Conservation (phyloP, 1,140 invertebrate species). For the Drosophila funebris region DNA sequence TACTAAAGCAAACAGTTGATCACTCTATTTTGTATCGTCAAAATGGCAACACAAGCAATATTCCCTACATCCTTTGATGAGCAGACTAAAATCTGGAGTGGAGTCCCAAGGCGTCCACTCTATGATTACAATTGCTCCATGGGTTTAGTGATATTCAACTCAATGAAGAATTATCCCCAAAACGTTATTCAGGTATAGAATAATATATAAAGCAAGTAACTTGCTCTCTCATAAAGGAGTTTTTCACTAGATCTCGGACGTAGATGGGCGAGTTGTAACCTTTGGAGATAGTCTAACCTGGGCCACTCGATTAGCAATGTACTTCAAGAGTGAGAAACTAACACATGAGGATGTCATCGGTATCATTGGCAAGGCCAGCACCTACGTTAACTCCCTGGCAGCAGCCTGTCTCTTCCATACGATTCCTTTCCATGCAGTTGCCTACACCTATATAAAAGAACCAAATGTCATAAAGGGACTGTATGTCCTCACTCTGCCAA, state of each 20-base stretch:
- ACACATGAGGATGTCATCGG: slow-evolving; percentile 62
- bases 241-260: slow-evolving; percentile 44
- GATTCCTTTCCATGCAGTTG: slow-evolving; percentile 63
- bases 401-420: slow-evolving; percentile 60
- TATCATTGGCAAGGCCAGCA: slow-evolving; percentile 59
- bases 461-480: slow-evolving; percentile 46
- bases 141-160: slow-evolving; percentile 39
- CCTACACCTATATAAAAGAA: slow-evolving; percentile 57
- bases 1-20: slow-evolving; percentile 10
- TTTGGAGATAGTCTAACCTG: slow-evolving; percentile 48
- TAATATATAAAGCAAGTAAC: slow-evolving; percentile 19
- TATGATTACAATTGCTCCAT: slow-evolving; percentile 37
- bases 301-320: slow-evolving; percentile 58
- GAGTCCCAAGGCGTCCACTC: slow-evolving; percentile 10
- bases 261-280: slow-evolving; percentile 58
- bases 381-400: slow-evolving; percentile 52
- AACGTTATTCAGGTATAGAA: slow-evolving; percentile 59
- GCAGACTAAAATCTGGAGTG: slow-evolving; percentile 65
- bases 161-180: slow-evolving; percentile 36
- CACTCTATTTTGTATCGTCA: slow-evolving; percentile 7
- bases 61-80: slow-evolving; percentile 57
- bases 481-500: slow-evolving; percentile 58
- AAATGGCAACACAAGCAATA: slow-evolving; percentile 55
- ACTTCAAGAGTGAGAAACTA: slow-evolving; percentile 49
- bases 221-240: background rate